Evolutionary conservation across 2,888 invertebrate species (phyloP).

Genomic region (Lordiphosa andalusiaca): DNA sequence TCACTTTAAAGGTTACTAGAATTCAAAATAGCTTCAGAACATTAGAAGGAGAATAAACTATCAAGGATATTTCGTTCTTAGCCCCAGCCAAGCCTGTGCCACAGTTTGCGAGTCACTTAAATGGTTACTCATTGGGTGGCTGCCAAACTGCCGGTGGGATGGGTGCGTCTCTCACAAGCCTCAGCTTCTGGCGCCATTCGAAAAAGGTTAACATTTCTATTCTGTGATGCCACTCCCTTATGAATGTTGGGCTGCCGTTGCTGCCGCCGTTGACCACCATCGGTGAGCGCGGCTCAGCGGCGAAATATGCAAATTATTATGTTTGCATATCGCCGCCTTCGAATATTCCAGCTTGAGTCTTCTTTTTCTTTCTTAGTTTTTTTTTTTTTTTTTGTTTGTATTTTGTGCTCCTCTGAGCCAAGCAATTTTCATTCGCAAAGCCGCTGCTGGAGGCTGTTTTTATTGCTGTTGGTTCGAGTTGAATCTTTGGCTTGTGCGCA

Average conservation of each 20-base stretch:
- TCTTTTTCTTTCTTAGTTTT: too few relatives aligned
- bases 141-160: constrained; percentile 5
- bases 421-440: constrained; percentile 17
- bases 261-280: constrained; percentile 28
- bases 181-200: neutral
- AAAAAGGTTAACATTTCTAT: constrained; percentile 77
- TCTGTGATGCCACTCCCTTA: constrained; percentile 58
- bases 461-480: constrained; percentile 14
- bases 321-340: constrained; percentile 62
- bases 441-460: constrained; percentile 32
- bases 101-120: neutral
- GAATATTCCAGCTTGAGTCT: constrained; percentile 8
- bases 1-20: too few relatives aligned
- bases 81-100: too few relatives aligned
- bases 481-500: constrained; percentile 10
- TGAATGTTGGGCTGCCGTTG: constrained; percentile 22
- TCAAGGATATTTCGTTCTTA: too few relatives aligned
- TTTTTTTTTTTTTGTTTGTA: too few relatives aligned
- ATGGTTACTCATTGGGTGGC: too few relatives aligned
- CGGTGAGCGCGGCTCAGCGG: constrained; percentile 33
- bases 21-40: too few relatives aligned
- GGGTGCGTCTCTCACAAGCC: constrained; percentile 17
- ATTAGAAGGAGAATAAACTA: too few relatives aligned
- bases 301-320: constrained; percentile 73
- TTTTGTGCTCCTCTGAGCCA: constrained; percentile 3